A percentile compares a stretch with the other conserved stretches of the same genome.
These are phyloP conservation scores for Crossocerus cetratus DNA, from an alignment of 2,888 invertebrate species.

Conservation along the genomic window DNA sequence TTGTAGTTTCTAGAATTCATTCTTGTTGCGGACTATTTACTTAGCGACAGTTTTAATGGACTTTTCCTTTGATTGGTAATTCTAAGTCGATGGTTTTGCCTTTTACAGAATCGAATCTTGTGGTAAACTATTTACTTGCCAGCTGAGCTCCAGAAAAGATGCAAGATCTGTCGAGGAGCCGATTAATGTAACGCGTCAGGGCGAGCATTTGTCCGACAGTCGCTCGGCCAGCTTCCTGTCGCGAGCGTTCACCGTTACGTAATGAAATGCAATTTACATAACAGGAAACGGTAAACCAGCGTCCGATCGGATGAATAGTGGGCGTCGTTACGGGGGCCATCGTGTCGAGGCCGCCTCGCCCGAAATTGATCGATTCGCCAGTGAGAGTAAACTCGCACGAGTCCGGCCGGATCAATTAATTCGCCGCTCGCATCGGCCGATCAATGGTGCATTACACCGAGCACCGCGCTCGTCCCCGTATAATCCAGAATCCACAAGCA, in stretches of 20 bases:
- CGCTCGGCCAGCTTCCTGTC: slow-evolving; percentile 51
- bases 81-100: too few species aligned
- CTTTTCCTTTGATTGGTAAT: too few species aligned
- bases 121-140: too few species aligned
- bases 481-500: background rate
- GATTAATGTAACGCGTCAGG: slow-evolving; percentile 19
- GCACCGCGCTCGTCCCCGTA: background rate
- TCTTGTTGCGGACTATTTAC: too few species aligned
- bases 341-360: slow-evolving; percentile 8
- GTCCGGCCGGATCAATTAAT: background rate
- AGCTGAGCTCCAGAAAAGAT: too few species aligned
- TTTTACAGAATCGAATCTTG: too few species aligned
- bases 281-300: slow-evolving; percentile 54
- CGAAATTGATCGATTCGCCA: slow-evolving; percentile 7
- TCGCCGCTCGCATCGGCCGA: background rate
- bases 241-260: slow-evolving; percentile 50
- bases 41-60: too few species aligned
- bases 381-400: background rate
- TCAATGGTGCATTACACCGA: background rate
- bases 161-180: background rate
- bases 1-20: too few species aligned
- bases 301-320: slow-evolving; percentile 22
- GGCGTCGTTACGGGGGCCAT: slow-evolving; percentile 11
- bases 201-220: slow-evolving; percentile 20
- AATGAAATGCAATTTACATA: slow-evolving; percentile 59